Evolutionary conservation across 2,888 invertebrate species (phyloP), one percentile per base, ranked within the genome.

Genomic region (Meiosimyza platycephala): DNA sequence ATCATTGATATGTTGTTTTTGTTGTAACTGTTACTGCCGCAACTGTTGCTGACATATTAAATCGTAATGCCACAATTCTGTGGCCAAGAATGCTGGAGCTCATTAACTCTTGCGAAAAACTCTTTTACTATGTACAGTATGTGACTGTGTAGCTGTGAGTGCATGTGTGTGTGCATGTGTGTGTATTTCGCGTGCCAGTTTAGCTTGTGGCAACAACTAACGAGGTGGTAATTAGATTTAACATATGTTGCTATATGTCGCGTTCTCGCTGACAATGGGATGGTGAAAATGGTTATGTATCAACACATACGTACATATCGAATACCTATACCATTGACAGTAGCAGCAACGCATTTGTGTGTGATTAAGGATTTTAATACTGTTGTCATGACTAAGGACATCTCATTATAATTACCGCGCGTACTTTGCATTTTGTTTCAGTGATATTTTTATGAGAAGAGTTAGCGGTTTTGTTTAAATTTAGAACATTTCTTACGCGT

Each of bases 171-270:
- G 22, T 22, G n/a, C n/a, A n/a, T 5, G 9, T 40, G 40, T 7
- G 40, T 9, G 40, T 40, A 9, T 40, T 40, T 40, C 40, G 15
- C 51, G 28, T 65, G 65, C n/a, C 28, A 33, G 6, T 40, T 40
- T 40, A 40, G 9, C 40, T 40, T 40, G 66, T 16, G 59, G 18
- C 59, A 68, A 55, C 68, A 68, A 59, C 57, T 68, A 68, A 68
- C 59, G 57, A 68, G 68, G 57, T 59, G 50, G 48, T 68, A 68
- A 68, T 68, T 68, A 68, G 48, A 68, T 68, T 57, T 48, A 59
- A 57, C 68, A 68, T 48, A 50, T 68, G 68, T 48, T 68, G 59
- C 63, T 15, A 63, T 9, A 13, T 50, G 64, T 18, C 9, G 16
- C 50, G 50, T 16, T 13, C 51, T 48, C 40, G 50, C 18, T 18